Conservation (phyloP, 2,888 invertebrate species). For the Masnerella sp. region DNA sequence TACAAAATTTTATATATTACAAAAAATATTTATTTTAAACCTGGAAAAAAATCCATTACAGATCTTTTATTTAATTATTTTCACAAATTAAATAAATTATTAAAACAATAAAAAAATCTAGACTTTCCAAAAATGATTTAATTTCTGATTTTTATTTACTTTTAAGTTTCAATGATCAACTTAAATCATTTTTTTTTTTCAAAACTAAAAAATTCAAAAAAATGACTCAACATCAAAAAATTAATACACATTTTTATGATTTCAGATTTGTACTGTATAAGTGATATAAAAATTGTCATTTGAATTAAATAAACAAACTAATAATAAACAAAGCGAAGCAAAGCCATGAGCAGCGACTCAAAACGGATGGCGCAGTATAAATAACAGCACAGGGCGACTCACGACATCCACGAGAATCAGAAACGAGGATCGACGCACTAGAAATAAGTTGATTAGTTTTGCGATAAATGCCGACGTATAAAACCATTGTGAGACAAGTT, state of each 20-base stretch:
- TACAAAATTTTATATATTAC: no score
- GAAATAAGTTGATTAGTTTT: conserved; percentile 67
- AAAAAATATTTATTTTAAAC: no score
- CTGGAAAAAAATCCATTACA: no score
- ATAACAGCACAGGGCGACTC: conserved; percentile 54
- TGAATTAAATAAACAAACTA: conserved; percentile 37
- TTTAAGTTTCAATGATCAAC: no score
- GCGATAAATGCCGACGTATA: conserved; percentile 64
- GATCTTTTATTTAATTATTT: no score
- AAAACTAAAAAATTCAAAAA: conserved; percentile 6
- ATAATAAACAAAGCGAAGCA: conserved; percentile 17
- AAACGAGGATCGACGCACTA: conserved; percentile 16
- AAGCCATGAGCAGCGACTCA: conserved; percentile 65
- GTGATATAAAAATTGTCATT: conserved; percentile 66
- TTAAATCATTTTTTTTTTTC: no score
- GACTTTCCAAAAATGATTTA: no score
- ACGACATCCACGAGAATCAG: conserved; percentile 50
- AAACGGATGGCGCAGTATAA: conserved; percentile 57
- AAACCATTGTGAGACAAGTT: conserved; percentile 65
- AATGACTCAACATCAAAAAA: not conserved
- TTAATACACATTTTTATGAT: conserved; percentile 43
- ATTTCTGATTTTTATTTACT: no score
- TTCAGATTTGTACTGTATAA: conserved; percentile 74
- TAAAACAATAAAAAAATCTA: no score
- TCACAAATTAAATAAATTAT: no score